These are phyloP conservation scores for Synodontis membranacea DNA, from an alignment of 2,113 vertebrate genomes.

Conservation along the genomic window DNA sequence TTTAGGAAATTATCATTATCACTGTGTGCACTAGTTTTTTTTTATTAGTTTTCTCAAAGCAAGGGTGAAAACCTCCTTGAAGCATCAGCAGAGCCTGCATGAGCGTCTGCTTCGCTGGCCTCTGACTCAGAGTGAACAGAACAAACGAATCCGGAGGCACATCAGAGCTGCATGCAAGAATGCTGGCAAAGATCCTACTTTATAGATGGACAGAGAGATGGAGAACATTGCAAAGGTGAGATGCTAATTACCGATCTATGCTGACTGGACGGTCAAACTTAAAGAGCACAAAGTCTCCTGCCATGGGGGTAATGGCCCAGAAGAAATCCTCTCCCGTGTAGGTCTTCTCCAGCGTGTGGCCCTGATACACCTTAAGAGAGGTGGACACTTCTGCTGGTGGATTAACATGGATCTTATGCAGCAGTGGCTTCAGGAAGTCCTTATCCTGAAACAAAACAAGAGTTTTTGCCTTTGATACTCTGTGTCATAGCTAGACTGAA, in stretches of 20 bases:
- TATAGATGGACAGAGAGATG: not conserved
- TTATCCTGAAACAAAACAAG: conserved; percentile 82
- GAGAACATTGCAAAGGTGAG: conserved; percentile 41
- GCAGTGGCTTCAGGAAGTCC: conserved; percentile 96
- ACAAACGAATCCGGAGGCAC: not conserved
- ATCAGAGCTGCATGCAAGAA: not conserved
- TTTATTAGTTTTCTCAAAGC: conserved; percentile 23
- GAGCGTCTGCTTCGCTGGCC: not conserved
- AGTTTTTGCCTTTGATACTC: not conserved
- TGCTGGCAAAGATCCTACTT: not conserved
- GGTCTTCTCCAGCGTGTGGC: conserved; percentile 93
- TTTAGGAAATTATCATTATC: conserved; percentile 71
- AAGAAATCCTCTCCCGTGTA: conserved; percentile 98
- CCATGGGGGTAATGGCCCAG: conserved; percentile 92
- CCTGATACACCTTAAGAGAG: conserved; percentile 97
- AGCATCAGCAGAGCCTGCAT: not conserved
- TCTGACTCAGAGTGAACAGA: conserved; percentile 5
- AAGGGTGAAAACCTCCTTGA: not conserved
- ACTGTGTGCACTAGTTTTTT: conserved; percentile 2
- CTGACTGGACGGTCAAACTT: conserved; percentile 94
- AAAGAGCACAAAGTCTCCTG: conserved; percentile 93
- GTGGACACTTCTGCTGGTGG: conserved; percentile 96
- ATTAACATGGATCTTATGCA: conserved; percentile 97
- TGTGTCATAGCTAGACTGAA: not conserved
- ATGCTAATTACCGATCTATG: conserved; percentile 81